These are phyloP conservation scores for Elachura formosa DNA, from an alignment of 2,113 vertebrate species.

Conservation along the genomic window DNA sequence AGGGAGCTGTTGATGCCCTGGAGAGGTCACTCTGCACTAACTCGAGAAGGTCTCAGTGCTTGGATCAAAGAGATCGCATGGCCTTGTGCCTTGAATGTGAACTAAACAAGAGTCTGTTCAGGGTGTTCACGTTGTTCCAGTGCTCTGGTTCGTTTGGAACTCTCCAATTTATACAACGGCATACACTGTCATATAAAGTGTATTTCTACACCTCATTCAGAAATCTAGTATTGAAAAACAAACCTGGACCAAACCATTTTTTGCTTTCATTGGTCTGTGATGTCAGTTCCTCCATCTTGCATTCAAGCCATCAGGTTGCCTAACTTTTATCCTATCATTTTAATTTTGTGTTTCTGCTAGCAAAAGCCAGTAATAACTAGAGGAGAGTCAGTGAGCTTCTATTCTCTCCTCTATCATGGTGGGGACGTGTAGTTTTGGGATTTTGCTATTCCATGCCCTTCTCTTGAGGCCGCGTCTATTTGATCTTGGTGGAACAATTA, in stretches of 20 bases:
- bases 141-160: background rate
- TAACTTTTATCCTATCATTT: background rate
- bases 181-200: no score
- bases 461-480: no score
- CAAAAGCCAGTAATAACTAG: background rate
- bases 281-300: background rate
- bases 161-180: no score
- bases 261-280: background rate
- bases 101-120: no score
- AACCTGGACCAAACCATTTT: background rate
- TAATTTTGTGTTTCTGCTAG: background rate
- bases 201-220: background rate
- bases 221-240: background rate
- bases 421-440: background rate
- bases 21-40: background rate
- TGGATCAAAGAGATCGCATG: background rate
- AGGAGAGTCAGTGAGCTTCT: no score
- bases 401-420: background rate
- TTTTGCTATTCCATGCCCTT: background rate
- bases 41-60: no score
- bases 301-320: background rate
- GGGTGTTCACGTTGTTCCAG: background rate
- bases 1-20: background rate
- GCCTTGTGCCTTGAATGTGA: background rate
- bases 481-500: no score